These are phyloP conservation scores for Brachylomia viminalis DNA, from an alignment of 2,888 invertebrate species.

Conservation along the genomic window DNA sequence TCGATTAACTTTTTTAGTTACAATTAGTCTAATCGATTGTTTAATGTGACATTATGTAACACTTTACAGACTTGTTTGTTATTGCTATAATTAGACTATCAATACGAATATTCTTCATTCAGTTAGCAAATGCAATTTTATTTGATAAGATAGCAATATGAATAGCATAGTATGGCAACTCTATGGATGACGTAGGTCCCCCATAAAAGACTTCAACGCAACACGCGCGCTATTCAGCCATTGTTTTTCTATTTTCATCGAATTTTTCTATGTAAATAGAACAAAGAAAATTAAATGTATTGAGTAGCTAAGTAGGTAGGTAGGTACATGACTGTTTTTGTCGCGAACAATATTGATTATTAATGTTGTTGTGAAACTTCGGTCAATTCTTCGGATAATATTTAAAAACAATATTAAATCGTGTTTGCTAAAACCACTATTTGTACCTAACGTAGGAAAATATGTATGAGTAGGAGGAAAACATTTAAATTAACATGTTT, in stretches of 20 bases:
- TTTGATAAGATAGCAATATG: not conserved
- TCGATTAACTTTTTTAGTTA: not conserved
- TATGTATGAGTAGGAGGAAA: not conserved
- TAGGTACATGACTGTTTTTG: constrained; percentile 4
- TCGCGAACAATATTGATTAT: constrained; percentile 21
- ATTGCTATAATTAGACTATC: constrained; percentile 9
- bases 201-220: constrained; percentile 79
- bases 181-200: constrained; percentile 64
- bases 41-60: constrained; percentile 20
- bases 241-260: constrained; percentile 45
- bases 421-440: not conserved
- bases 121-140: not conserved
- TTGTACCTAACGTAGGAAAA: not conserved
- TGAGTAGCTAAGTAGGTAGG: constrained; percentile 2
- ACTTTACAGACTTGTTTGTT: constrained; percentile 11
- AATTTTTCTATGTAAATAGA: constrained; percentile 41
- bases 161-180: constrained; percentile 24
- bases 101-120: not conserved
- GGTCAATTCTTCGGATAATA: not conserved
- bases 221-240: constrained; percentile 51
- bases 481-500: not conserved
- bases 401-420: not conserved
- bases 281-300: constrained; percentile 31
- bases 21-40: constrained; percentile 18
- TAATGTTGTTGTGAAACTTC: not conserved